A percentile compares a stretch with the other conserved stretches of the same genome.
Conservation (phyloP, 2,797 vertebrate species). For the Sphenodon punctatus region DNA sequence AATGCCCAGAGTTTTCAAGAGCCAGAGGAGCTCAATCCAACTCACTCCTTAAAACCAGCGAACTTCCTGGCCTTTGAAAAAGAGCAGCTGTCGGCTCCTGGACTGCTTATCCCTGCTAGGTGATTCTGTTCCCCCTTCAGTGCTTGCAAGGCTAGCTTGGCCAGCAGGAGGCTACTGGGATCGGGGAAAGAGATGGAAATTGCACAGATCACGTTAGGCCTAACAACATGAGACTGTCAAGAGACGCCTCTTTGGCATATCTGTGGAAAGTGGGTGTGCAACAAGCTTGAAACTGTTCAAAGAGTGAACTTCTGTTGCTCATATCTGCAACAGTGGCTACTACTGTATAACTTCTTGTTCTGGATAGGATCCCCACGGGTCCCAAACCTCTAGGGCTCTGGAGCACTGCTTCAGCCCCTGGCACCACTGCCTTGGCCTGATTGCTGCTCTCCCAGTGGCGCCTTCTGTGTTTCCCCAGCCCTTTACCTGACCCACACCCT, state of each 20-base stretch:
- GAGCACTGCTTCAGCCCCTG: too few relatives aligned
- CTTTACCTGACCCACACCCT: too few relatives aligned
- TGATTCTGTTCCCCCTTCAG: conserved; percentile 46
- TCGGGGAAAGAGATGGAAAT: conserved; percentile 60
- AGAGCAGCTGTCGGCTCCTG: neutral
- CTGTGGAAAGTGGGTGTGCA: conserved; percentile 49
- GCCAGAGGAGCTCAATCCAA: neutral
- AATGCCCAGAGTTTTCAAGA: neutral
- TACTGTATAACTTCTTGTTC: too few relatives aligned
- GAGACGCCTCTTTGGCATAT: conserved; percentile 51
- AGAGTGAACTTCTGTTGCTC: conserved; percentile 34
- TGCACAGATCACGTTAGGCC: conserved; percentile 39
- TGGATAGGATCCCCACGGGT: too few relatives aligned
- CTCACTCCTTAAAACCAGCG: neutral
- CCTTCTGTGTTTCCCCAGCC: too few relatives aligned
- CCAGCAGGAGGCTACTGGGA: conserved; percentile 47
- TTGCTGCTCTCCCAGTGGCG: too few relatives aligned
- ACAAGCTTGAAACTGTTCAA: conserved; percentile 38
- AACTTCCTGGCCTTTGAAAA: neutral
- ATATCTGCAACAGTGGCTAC: too few relatives aligned
- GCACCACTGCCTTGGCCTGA: too few relatives aligned
- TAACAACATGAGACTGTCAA: conserved; percentile 45
- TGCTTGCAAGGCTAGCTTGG: conserved; percentile 51
- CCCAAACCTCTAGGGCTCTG: too few relatives aligned
- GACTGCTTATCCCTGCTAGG: conserved; percentile 36